phyloP scores from a whole-genome alignment of 2,888 invertebrate genomes.

The Nomada lathburiana region DNA sequence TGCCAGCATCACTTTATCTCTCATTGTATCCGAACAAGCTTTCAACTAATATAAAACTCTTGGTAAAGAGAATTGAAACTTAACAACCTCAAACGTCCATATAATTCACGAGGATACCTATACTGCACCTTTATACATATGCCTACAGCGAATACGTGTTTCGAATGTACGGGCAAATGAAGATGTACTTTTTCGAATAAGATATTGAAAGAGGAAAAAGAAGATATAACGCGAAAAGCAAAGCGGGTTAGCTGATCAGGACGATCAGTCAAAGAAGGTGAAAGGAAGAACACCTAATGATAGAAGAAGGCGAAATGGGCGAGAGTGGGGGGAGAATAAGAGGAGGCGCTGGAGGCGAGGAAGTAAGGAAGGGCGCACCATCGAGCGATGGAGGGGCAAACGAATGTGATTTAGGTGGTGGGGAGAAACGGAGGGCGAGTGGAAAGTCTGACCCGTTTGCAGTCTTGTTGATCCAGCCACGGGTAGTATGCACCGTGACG shows the following conservation, averaged over 20 bases:
- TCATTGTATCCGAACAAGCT: too few species aligned
- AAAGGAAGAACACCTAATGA: conserved; percentile 1
- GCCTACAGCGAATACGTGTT: too few species aligned
- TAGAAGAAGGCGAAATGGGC: not conserved
- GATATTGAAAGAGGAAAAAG: not conserved
- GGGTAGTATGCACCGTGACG: conserved; percentile 75
- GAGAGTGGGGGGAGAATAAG: not conserved
- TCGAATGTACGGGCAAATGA: too few species aligned
- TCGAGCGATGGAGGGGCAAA: conserved; percentile 46
- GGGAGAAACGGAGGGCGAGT: conserved; percentile 60
- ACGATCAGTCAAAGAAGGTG: not conserved
- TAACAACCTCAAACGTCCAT: too few species aligned
- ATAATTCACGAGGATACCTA: too few species aligned
- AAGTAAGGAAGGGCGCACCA: conserved; percentile 35
- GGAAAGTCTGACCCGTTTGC: conserved; percentile 69
- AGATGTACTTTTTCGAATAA: too few species aligned
- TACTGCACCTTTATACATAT: too few species aligned
- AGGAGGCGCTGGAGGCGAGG: not conserved
- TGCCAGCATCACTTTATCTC: too few species aligned
- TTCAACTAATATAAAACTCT: too few species aligned
- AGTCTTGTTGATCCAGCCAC: conserved; percentile 74
- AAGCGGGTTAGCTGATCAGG: not conserved
- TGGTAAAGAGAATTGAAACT: too few species aligned
- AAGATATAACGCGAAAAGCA: not conserved
- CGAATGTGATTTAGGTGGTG: conserved; percentile 55